Percentiles rank a stretch among this genome's conserved stretches.
Evolutionary conservation across 2,113 vertebrate species (phyloP).

Genomic region (Hippoglossus stenolepis): DNA sequence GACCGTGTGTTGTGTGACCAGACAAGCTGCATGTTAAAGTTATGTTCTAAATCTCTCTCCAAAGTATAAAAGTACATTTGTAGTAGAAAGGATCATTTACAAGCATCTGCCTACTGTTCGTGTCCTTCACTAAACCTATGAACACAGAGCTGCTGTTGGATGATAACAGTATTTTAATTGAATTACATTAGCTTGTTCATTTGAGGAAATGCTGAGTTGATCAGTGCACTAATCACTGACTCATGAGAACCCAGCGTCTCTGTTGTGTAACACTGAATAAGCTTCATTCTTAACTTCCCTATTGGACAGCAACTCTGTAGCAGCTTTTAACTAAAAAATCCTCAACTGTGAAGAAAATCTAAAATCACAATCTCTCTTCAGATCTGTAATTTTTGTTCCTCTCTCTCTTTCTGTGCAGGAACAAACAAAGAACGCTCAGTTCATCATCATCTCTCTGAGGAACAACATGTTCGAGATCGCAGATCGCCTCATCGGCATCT

Average conservation of each 20-base stretch:
- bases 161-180: too few species aligned
- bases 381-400: not conserved
- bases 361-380: not conserved
- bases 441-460: slow-evolving; percentile 97
- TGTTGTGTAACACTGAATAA: slow-evolving; percentile 10
- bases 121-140: too few species aligned
- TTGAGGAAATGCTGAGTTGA: not conserved
- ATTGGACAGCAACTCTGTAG: too few species aligned
- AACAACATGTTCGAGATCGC: slow-evolving; percentile 99
- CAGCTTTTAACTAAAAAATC: too few species aligned
- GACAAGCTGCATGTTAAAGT: not conserved
- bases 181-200: too few species aligned
- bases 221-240: slow-evolving; percentile 6
- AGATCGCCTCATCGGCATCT: slow-evolving; percentile 95
- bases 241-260: not conserved
- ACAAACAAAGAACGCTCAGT: slow-evolving; percentile 98
- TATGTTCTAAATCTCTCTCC: not conserved
- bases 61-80: not conserved
- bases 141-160: too few species aligned
- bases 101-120: too few species aligned
- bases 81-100: not conserved
- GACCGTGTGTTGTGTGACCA: not conserved
- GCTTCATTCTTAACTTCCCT: not conserved
- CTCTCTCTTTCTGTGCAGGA: slow-evolving; percentile 82
- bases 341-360: too few species aligned